phyloP scores from a whole-genome alignment of 2,888 invertebrate genomes.

The Luperina nickerlii region DNA sequence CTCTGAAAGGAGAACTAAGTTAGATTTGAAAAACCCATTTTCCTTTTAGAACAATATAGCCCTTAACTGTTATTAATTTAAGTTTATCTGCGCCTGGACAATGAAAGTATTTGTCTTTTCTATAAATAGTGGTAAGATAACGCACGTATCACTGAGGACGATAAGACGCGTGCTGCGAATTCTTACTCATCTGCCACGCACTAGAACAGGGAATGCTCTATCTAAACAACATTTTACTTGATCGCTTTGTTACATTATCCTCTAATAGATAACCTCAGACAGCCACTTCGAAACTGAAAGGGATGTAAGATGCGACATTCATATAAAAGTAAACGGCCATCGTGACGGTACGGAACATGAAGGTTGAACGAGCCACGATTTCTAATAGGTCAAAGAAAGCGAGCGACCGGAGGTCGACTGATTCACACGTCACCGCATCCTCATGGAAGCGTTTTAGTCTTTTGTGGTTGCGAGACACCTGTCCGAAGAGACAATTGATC shows the following conservation, averaged over 20 bases:
- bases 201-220: conserved; percentile 50
- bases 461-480: conserved; percentile 66
- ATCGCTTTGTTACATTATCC: conserved; percentile 41
- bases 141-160: conserved; percentile 66
- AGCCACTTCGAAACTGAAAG: conserved; percentile 33
- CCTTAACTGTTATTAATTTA: conserved; percentile 40
- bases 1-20: neutral
- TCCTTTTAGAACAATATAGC: conserved; percentile 2
- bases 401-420: conserved; percentile 73
- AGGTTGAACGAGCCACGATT: conserved; percentile 77
- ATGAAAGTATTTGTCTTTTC: conserved; percentile 67
- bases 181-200: conserved; percentile 63
- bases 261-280: conserved; percentile 20
- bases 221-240: conserved; percentile 52
- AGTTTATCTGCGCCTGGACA: conserved; percentile 58
- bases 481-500: conserved; percentile 65
- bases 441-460: conserved; percentile 61
- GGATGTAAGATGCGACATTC: conserved; percentile 47
- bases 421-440: conserved; percentile 74
- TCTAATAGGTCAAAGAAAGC: conserved; percentile 85
- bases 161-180: conserved; percentile 73
- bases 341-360: conserved; percentile 72
- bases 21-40: neutral
- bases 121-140: conserved; percentile 72
- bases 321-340: conserved; percentile 51